Conservation (phyloP, 2,113 vertebrate species). For the Dascyllus trimaculatus region DNA sequence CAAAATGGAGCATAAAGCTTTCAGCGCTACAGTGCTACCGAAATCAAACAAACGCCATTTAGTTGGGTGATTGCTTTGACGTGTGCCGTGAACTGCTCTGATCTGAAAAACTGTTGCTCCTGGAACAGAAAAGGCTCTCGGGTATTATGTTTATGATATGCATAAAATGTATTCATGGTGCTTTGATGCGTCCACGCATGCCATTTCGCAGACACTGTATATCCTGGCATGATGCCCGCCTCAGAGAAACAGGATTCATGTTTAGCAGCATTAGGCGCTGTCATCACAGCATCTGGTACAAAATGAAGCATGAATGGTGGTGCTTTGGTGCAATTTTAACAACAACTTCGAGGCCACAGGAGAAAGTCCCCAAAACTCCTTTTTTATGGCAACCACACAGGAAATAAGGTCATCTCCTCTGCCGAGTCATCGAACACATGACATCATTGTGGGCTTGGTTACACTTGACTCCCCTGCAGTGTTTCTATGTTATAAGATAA, state of each 20-base stretch:
- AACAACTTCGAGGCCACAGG: not conserved
- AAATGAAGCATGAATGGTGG: not conserved
- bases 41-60: constrained; percentile 21
- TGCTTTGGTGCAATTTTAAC: not conserved
- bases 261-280: not conserved
- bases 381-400: constrained; percentile 31
- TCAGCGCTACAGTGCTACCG: not conserved
- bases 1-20: constrained; percentile 42
- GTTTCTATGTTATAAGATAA: constrained; percentile 14
- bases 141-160: constrained; percentile 34
- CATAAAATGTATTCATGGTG: constrained; percentile 31
- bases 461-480: not conserved
- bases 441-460: constrained; percentile 57
- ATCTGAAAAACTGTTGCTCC: constrained; percentile 5
- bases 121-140: constrained; percentile 7
- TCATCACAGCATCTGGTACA: no score
- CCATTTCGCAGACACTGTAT: not conserved
- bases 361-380: constrained; percentile 51
- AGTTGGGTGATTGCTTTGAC: not conserved
- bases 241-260: not conserved
- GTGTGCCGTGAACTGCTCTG: not conserved
- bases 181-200: not conserved
- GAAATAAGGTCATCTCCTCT: constrained; percentile 74
- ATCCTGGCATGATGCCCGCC: not conserved
- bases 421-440: constrained; percentile 47